Evolutionary conservation across 2,888 invertebrate species (phyloP).

Genomic region (Calameuta idolon): DNA sequence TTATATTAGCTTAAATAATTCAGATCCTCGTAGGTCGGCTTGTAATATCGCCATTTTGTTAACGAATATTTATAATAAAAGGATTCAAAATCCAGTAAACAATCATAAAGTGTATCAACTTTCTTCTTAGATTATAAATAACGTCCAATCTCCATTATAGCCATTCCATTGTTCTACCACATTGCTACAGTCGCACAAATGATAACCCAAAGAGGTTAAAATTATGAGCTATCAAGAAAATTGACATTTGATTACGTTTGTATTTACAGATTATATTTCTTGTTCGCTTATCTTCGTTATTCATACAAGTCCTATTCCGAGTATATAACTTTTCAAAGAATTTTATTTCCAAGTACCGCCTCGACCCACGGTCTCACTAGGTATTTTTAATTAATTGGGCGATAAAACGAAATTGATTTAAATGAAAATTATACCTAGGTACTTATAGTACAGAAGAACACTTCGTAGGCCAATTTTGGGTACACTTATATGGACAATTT

Average conservation of each 20-base stretch:
- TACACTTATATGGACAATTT: neutral
- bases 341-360: neutral
- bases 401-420: neutral
- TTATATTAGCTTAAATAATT: neutral
- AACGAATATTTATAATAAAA: neutral
- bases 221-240: neutral
- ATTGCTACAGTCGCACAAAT: neutral
- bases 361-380: neutral
- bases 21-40: neutral
- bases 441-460: neutral
- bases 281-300: neutral
- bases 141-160: neutral
- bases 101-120: neutral
- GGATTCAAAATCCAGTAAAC: neutral
- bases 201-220: neutral
- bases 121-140: neutral
- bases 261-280: neutral
- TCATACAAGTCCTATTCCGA: neutral
- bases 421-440: neutral
- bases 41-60: neutral
- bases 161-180: neutral
- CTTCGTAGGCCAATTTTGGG: neutral
- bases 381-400: neutral
- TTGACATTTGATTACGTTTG: neutral
- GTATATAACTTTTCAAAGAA: neutral